Conservation (phyloP, 2,888 invertebrate species). For the Chirona hameri region DNA sequence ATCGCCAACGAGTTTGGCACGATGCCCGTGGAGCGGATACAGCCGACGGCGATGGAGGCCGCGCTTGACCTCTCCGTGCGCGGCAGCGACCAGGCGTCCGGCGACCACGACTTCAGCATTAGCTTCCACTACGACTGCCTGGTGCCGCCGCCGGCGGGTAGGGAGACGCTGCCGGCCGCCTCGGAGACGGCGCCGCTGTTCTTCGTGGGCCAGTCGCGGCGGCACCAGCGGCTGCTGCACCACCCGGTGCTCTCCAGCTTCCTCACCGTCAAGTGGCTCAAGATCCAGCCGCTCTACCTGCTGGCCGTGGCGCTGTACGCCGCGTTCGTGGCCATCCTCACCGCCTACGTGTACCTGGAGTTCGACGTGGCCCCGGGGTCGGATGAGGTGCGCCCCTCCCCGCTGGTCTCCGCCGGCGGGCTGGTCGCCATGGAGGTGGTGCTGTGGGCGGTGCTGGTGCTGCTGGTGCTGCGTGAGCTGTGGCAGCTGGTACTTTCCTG, state of each 20-base stretch:
- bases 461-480: constrained; percentile 55
- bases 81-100: constrained; percentile 60
- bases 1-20: constrained; percentile 59
- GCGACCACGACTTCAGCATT: constrained; percentile 37
- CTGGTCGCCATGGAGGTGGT: constrained; percentile 30
- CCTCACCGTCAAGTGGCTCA: constrained; percentile 74
- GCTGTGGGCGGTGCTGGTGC: constrained; percentile 33
- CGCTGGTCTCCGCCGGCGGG: neutral
- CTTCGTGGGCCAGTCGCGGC: constrained; percentile 65
- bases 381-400: neutral
- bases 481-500: constrained; percentile 69
- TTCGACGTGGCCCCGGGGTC: neutral
- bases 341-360: constrained; percentile 57
- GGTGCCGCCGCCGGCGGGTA: neutral
- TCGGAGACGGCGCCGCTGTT: constrained; percentile 69
- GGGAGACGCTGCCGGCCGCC: constrained; percentile 32
- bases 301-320: constrained; percentile 69
- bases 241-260: constrained; percentile 49
- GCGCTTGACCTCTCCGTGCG: constrained; percentile 70
- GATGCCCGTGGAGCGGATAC: constrained; percentile 68
- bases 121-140: constrained; percentile 38
- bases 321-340: constrained; percentile 63
- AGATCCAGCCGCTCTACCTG: constrained; percentile 68
- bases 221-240: constrained; percentile 58
- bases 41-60: constrained; percentile 63